A percentile compares a stretch with the other conserved stretches of the same genome.
Evolutionary conservation across 2,888 invertebrate species (phyloP).

Genomic region (Pheosia tremula): DNA sequence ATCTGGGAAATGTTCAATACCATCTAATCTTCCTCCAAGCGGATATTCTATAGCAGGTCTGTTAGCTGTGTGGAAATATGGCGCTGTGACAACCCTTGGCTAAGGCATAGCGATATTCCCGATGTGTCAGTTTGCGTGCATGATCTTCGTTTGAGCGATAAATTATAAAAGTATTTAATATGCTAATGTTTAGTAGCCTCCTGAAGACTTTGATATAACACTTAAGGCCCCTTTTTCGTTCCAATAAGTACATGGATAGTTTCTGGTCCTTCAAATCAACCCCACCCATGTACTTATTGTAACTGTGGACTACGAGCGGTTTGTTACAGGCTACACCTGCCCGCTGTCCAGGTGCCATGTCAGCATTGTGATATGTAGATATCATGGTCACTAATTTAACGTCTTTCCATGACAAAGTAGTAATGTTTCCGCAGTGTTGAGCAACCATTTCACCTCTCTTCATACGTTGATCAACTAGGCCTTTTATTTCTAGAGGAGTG

Average conservation of each 20-base stretch:
- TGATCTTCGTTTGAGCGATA: conserved; percentile 11
- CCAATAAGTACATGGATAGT: conserved; percentile 30
- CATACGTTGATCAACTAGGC: conserved; percentile 1
- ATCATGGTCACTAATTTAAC: conserved; percentile 18
- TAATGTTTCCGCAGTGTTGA: conserved; percentile 22
- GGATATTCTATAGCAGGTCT: conserved; percentile 6
- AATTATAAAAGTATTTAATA: conserved; percentile 23
- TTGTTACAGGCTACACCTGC: conserved; percentile 7
- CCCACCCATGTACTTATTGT: conserved; percentile 37
- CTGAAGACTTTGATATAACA: conserved; percentile 33
- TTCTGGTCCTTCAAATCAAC: conserved; percentile 36
- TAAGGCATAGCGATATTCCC: conserved; percentile 12
- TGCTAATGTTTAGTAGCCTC: conserved; percentile 24
- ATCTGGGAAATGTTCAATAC: conserved; percentile 16
- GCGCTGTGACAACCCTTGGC: conserved; percentile 16
- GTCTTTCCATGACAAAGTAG: conserved; percentile 27
- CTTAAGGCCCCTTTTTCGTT: conserved; percentile 26
- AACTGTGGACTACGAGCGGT: conserved; percentile 16
- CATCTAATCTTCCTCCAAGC: conserved; percentile 9
- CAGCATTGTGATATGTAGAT: conserved; percentile 16
- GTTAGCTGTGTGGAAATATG: conserved; percentile 8
- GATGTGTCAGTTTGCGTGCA: conserved; percentile 7
- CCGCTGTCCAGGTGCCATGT: conserved; percentile 11
- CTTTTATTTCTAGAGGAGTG: conserved; percentile 5
- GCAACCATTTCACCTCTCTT: conserved; percentile 11